Percentiles rank a stretch among this genome's conserved stretches.
phyloP scores from a whole-genome alignment of 2,888 invertebrate species.

The Fissipunctia ypsillon region DNA sequence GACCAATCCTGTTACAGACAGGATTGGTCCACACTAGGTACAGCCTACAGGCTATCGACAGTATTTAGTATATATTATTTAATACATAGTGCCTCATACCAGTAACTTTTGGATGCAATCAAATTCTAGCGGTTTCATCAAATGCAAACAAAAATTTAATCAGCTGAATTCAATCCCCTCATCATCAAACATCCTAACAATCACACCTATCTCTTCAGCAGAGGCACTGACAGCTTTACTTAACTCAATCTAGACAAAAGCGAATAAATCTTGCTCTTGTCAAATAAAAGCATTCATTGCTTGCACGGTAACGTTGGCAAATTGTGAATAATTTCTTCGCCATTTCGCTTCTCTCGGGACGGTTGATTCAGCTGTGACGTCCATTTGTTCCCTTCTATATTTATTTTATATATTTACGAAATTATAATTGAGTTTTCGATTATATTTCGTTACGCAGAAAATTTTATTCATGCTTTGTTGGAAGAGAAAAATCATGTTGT shows the following conservation, averaged over 20 bases:
- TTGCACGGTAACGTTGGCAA: conserved; percentile 51
- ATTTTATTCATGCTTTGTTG: background rate
- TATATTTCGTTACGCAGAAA: background rate
- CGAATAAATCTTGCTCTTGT: conserved; percentile 55
- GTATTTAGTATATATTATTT: no score
- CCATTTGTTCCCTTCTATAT: conserved; percentile 33
- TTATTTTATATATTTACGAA: conserved; percentile 52
- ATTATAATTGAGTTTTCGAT: conserved; percentile 44
- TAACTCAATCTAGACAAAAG: conserved; percentile 33
- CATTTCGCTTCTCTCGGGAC: conserved; percentile 38
- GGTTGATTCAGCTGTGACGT: conserved; percentile 52
- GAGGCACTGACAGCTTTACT: conserved; percentile 14
- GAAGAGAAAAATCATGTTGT: no score
- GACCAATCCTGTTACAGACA: no score
- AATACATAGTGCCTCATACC: no score
- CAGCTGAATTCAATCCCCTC: background rate
- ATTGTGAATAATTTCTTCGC: conserved; percentile 59
- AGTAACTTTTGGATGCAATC: background rate
- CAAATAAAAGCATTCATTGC: conserved; percentile 56
- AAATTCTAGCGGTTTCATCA: background rate
- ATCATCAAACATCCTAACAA: conserved; percentile 7
- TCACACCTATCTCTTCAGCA: conserved; percentile 1
- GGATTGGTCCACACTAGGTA: no score
- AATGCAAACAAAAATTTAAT: conserved; percentile 34
- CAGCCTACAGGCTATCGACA: no score